Evolutionary conservation across 2,888 invertebrate genomes (phyloP), one percentile per base, ranked within the genome.

Genomic region (Phengaris arion): DNA sequence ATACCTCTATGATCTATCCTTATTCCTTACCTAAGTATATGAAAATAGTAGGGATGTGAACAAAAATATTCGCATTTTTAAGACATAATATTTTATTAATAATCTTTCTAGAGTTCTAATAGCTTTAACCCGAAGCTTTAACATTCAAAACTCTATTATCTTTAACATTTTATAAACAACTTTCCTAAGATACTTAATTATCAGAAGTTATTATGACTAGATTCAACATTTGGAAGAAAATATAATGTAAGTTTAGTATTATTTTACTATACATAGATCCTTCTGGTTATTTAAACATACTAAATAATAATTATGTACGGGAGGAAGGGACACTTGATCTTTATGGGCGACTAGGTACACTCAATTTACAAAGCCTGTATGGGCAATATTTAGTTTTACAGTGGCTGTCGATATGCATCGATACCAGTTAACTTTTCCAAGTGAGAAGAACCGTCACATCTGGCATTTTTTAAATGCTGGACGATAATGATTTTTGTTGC

Each of bases 131-230:
- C 10, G 13, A 45, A 45, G 12, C 6, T 64, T 64, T 35, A 69
- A 69, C 69, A 69, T 69, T 69, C n/a, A 69, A 48, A 69, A 48
- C 46, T 69, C 15, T 48, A 35, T 7, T 68, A 68, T 13, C 54
- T 22, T 54, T 35, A 72, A 72, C 22, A 54, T 69, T 70, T 70
- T 15, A 70, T 12, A 51, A 70, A 48, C 51, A 70, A 10, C 22
- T 12, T 70, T 70, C 9, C 15, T 70, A 70, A 15, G 15, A 51
- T 15, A 70, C 22, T 51, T 72, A 54, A 35, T 13, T 35, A 54
- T 54, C 7, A 72, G n/a, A 54, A 72, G 72, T 54, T 72, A 72
- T 22, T 22, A 72, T 54, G 72, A 72, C 72, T 72, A 72, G 72
- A 72, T 35, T 52, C 13, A 54, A 72, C 72, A 54, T 72, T 72